Evolutionary conservation across 2,113 vertebrate genomes (phyloP), one percentile per base, ranked within the genome.

Genomic region (Argyrosomus japonicus): DNA sequence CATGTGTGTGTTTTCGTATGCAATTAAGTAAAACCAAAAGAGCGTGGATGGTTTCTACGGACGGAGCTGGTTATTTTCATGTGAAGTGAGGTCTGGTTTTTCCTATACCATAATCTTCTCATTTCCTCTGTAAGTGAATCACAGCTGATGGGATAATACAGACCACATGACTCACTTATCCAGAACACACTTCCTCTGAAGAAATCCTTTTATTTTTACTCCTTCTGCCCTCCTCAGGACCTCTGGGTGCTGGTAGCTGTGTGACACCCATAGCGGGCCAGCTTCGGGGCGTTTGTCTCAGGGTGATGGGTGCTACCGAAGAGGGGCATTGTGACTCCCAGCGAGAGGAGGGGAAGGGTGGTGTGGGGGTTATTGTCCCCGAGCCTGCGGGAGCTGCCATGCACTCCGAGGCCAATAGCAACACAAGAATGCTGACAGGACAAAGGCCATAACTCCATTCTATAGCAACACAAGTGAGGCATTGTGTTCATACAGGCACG

Each of bases 381-480:
- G 29, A 84, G 84, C 72, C 82, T 90, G 91, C 91, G 43, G 92
- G 92, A 93, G 91, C 87, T 88, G 90, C 91, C 90, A 89, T 91
- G 74, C 78, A 85, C 84, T 89, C 82, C 76, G 89, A 60, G 95
- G 94, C 89, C 86, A 89, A 79, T 11, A 0, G 90, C 94, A 91
- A 91, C 75, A 36, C 89, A 95, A 92, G 93, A 95, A 94, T 93
- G 92, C 91, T 87, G 85, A 81, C 75, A 83, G 90, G 93, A 93
- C 93, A 96, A 96, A 96, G 88, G 88, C 85, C 91, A 45, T 92
- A 94, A 93, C 92, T 92, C 94, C 92, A 92, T 95, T 95, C 93
- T 92, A 94, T 90, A 88, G 87, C 72, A 88, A 63, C 68, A 93
- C 88, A 95, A 95, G 89, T 45, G 68, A 79, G 77, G 82, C 92